A percentile compares a stretch with the other conserved stretches of the same genome.
Conservation (phyloP, 2,113 vertebrate genomes). For the Cyprinodon tularosa region DNA sequence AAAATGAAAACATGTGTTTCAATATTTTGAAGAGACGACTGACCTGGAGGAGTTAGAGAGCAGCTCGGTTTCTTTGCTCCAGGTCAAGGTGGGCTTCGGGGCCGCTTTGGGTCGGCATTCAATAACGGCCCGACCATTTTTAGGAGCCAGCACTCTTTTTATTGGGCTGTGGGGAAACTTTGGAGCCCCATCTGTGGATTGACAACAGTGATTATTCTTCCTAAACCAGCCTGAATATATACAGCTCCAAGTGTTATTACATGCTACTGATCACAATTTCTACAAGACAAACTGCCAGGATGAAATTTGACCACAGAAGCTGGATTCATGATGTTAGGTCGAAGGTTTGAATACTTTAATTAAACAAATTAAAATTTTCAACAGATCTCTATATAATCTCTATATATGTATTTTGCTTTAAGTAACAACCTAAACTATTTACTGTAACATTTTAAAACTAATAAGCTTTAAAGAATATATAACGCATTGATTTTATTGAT, state of each 20-base stretch:
- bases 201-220: slow-evolving; percentile 5
- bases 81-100: slow-evolving; percentile 88
- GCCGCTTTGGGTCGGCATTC: slow-evolving; percentile 94
- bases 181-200: slow-evolving; percentile 85
- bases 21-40: slow-evolving; percentile 16
- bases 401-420: too few species aligned
- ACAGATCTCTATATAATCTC: background rate
- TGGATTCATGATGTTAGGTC: background rate
- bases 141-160: slow-evolving; percentile 87
- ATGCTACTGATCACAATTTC: slow-evolving; percentile 2
- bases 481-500: too few species aligned
- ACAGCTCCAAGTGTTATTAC: slow-evolving; percentile 10
- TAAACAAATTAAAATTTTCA: background rate
- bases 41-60: slow-evolving; percentile 91
- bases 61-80: slow-evolving; percentile 96
- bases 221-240: background rate
- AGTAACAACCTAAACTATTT: too few species aligned
- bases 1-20: too few species aligned
- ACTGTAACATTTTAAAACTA: too few species aligned
- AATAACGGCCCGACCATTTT: slow-evolving; percentile 89
- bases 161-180: slow-evolving; percentile 92
- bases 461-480: too few species aligned
- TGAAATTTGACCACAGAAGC: background rate
- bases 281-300: background rate
- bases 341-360: too few species aligned